A percentile compares a stretch with the other conserved stretches of the same genome.
These are phyloP conservation scores for Pterophyllum scalare DNA, from an alignment of 2,113 vertebrate genomes.

Conservation along the genomic window DNA sequence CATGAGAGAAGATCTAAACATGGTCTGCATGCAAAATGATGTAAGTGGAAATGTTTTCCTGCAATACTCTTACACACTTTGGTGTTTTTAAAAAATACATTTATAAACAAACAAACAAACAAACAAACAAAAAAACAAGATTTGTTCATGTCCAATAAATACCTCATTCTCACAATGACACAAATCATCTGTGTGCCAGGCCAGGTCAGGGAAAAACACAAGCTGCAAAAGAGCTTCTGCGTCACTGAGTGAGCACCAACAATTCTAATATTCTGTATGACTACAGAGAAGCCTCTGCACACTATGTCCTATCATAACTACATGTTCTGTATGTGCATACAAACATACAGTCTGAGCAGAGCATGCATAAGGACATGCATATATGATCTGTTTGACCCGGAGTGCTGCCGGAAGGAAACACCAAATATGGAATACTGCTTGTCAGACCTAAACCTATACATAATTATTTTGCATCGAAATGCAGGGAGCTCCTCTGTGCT, in stretches of 20 bases:
- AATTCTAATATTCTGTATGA: slow-evolving; percentile 6
- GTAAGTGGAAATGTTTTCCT: neutral
- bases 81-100: neutral
- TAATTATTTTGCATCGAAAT: neutral
- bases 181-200: slow-evolving; percentile 26
- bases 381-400: neutral
- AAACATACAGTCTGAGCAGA: neutral
- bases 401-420: slow-evolving; percentile 2
- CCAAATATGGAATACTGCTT: neutral
- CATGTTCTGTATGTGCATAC: neutral
- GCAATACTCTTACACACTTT: neutral
- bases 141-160: slow-evolving; percentile 19
- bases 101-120: neutral
- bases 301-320: neutral
- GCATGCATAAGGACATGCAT: neutral
- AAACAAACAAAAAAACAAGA: neutral
- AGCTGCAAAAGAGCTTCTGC: slow-evolving; percentile 27
- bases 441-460: neutral
- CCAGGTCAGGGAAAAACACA: slow-evolving; percentile 33
- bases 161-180: slow-evolving; percentile 22
- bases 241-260: slow-evolving; percentile 33
- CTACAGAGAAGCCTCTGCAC: slow-evolving; percentile 18
- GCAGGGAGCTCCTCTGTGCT: slow-evolving; percentile 44
- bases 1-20: neutral
- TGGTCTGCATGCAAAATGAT: slow-evolving; percentile 5